These are phyloP conservation scores for Trichacis sp. DNA, from an alignment of 2,888 invertebrate genomes.

Conservation along the genomic window DNA sequence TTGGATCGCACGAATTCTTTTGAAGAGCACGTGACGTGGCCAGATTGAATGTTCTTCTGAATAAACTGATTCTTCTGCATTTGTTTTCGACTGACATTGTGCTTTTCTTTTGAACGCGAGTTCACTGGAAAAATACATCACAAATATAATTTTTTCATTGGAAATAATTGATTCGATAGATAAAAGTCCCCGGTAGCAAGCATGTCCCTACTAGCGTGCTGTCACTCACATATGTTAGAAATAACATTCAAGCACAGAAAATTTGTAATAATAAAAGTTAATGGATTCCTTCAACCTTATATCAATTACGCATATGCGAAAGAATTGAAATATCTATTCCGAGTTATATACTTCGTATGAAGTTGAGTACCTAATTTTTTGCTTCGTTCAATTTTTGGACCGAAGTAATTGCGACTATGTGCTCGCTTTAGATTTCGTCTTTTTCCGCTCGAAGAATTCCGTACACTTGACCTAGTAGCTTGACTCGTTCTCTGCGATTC, in stretches of 20 bases:
- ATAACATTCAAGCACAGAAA: no score
- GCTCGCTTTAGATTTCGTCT: constrained; percentile 47
- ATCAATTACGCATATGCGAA: no score
- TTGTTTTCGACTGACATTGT: constrained; percentile 17
- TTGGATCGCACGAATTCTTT: constrained; percentile 38
- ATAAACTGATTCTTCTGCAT: constrained; percentile 5
- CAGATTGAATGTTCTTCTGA: constrained; percentile 20
- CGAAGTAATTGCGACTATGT: constrained; percentile 54
- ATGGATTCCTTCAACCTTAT: no score
- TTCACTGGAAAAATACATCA: constrained; percentile 26
- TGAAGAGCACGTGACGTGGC: constrained; percentile 18
- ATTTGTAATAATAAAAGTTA: no score
- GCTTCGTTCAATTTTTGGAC: constrained; percentile 47
- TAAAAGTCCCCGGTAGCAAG: no score
- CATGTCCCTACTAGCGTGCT: no score
- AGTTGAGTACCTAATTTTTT: constrained; percentile 46
- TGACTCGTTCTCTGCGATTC: constrained; percentile 52
- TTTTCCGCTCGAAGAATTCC: constrained; percentile 43
- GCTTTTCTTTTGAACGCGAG: constrained; percentile 7
- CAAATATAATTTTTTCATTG: no score
- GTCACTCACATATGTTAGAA: no score
- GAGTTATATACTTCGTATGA: no score
- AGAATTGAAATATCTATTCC: no score
- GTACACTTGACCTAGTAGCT: constrained; percentile 47
- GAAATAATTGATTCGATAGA: no score